Evolutionary conservation across 2,888 invertebrate genomes (phyloP).

Genomic region (Ctenicera cuprea): DNA sequence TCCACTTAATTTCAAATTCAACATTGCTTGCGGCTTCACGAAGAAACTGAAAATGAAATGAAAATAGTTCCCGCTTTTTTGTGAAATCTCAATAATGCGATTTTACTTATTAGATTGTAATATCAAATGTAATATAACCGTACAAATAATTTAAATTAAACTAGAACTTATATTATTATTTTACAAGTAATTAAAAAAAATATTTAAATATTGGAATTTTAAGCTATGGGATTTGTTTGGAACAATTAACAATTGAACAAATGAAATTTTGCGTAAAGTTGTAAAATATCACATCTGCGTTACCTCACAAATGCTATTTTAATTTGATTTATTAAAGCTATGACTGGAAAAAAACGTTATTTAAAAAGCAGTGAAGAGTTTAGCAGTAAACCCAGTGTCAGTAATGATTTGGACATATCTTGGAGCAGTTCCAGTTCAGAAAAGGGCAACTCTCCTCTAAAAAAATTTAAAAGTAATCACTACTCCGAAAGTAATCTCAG

Average conservation of each 20-base stretch:
- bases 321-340: constrained; percentile 17
- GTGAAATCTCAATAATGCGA: no score
- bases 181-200: no score
- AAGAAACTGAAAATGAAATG: no score
- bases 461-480: neutral
- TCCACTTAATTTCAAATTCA: no score
- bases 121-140: no score
- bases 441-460: constrained; percentile 32
- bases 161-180: no score
- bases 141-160: no score
- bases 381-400: neutral
- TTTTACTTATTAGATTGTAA: no score
- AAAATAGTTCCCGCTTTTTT: no score
- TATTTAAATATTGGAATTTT: neutral
- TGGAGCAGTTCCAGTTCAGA: constrained; percentile 61
- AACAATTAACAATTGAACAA: neutral
- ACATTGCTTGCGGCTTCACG: no score
- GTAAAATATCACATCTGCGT: neutral
- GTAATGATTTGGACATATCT: constrained; percentile 55
- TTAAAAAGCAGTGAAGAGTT: constrained; percentile 45
- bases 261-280: neutral
- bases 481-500: neutral
- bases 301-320: neutral
- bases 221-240: neutral
- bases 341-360: constrained; percentile 55